Evolutionary conservation across 2,888 invertebrate genomes (phyloP), one percentile per base, ranked within the genome.

Genomic region (Euclidia mi): DNA sequence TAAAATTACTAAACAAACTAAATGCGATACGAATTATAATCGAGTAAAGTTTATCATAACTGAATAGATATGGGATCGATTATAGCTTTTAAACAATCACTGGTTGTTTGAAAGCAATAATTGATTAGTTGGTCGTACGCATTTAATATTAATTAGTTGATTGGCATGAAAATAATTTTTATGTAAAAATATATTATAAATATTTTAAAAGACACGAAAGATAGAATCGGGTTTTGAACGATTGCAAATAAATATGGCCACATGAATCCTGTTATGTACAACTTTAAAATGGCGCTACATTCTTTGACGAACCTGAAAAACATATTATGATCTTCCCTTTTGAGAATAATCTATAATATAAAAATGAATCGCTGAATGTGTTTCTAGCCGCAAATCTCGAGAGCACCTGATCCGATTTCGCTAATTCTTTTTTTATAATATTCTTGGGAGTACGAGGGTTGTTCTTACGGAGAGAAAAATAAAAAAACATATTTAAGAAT

Each of bases 161-260:
- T 56, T 56, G 56, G 56, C 61, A 53, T 51, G 59, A 68, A 66
- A 69, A 62, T 61, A 66, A 62, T 69, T 67, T 64, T 71, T 67
- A 71, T 71, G 58, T 65, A 69, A 74, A 76, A 71, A 63, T 31
- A 63, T 31, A 56, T 70, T 57, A 57, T 67, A 55, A 66, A 72
- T 76, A 62, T 75, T 71, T 77, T 69, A 74, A 79, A 78, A 80
- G 84, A 85, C 84, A 68, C 56, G 63, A 72, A 81, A 82, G 84
- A 85, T 83, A 84, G 82, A 81, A 71, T 78, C 64, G 58, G 71
- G 18, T 52, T 61, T 64, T 56, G 61, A 67, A 62, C 61, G 66
- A 71, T 67, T 60, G 67, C 63, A 71, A 55, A 57, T 58, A 52
- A 65, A 50, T 65, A 65, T 56, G 43, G 45, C 55, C 46, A 66